Percentiles rank a stretch among this genome's conserved stretches.
Evolutionary conservation across 2,797 vertebrate species (phyloP).

Genomic region (Channa striata): DNA sequence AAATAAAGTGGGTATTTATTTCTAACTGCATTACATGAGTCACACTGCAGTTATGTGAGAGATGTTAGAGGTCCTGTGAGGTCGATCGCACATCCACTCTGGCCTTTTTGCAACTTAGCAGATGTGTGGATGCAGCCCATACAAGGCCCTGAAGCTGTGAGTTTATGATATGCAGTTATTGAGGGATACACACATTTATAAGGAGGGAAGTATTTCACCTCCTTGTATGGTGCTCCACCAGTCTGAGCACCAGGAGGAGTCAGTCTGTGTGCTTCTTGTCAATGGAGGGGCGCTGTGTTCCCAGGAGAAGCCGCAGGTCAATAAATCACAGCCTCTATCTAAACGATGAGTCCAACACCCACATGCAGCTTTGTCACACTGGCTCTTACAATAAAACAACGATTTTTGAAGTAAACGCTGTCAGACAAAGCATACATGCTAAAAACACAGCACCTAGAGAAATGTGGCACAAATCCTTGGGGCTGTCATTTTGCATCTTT

Average conservation of each 20-base stretch:
- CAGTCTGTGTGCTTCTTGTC: conserved; percentile 71
- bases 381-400: conserved; percentile 9
- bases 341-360: conserved; percentile 4
- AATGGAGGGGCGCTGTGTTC: conserved; percentile 65
- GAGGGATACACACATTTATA: conserved; percentile 84
- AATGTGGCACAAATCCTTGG: conserved; percentile 54
- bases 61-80: conserved; percentile 48
- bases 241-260: conserved; percentile 57
- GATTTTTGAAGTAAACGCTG: conserved; percentile 9
- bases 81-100: conserved; percentile 44
- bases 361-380: conserved; percentile 33
- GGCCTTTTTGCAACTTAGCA: conserved; percentile 52
- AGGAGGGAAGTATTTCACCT: conserved; percentile 74
- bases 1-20: conserved; percentile 58
- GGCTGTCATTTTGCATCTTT: conserved; percentile 69
- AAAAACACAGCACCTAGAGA: conserved; percentile 4
- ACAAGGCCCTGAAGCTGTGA: conserved; percentile 81
- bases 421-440: conserved; percentile 22
- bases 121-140: conserved; percentile 74
- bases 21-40: conserved; percentile 67
- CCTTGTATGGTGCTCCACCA: conserved; percentile 85
- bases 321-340: conserved; percentile 60
- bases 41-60: conserved; percentile 58
- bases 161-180: conserved; percentile 84
- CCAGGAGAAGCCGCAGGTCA: conserved; percentile 43